Conservation (phyloP, 1,140 invertebrate species). For the Papilio glaucus region DNA sequence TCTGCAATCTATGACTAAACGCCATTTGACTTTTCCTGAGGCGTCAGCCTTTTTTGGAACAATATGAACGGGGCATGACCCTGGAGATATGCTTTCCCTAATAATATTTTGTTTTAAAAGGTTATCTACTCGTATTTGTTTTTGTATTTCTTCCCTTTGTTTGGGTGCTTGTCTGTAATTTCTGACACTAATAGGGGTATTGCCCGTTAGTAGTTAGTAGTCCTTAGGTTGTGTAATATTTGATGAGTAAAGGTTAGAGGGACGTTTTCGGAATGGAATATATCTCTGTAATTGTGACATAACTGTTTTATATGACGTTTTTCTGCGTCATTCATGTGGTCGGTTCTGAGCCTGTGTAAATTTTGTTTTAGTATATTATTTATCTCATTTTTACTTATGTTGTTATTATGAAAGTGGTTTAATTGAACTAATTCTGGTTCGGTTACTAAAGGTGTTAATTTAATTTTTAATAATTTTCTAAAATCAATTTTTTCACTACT, state of each 20-base stretch:
- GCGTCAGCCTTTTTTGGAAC: conserved; percentile 51
- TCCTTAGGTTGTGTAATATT: conserved; percentile 51
- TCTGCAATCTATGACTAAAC: conserved; percentile 63
- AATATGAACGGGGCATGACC: conserved; percentile 50
- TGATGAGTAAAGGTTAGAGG: conserved; percentile 52
- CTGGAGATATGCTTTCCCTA: conserved; percentile 46
- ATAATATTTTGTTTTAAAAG: conserved; percentile 50
- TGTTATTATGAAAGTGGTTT: too few species aligned
- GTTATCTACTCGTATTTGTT: conserved; percentile 49
- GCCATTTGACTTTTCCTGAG: conserved; percentile 44
- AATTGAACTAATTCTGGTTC: too few species aligned
- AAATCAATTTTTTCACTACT: too few species aligned
- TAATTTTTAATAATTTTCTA: too few species aligned
- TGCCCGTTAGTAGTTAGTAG: conserved; percentile 44
- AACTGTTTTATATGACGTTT: conserved; percentile 43
- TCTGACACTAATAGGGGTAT: conserved; percentile 47
- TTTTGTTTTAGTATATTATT: conserved; percentile 41
- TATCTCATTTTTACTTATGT: too few species aligned
- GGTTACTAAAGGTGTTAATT: too few species aligned
- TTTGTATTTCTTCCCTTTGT: conserved; percentile 49
- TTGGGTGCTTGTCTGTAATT: conserved; percentile 48
- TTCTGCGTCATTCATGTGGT: conserved; percentile 52
- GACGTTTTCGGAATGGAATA: conserved; percentile 49
- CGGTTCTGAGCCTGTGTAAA: conserved; percentile 38
- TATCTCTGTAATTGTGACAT: conserved; percentile 49